Percentiles rank a stretch among this genome's conserved stretches.
These are phyloP conservation scores for Ethmia dodecea DNA, from an alignment of 2,888 invertebrate species.

Conservation along the genomic window DNA sequence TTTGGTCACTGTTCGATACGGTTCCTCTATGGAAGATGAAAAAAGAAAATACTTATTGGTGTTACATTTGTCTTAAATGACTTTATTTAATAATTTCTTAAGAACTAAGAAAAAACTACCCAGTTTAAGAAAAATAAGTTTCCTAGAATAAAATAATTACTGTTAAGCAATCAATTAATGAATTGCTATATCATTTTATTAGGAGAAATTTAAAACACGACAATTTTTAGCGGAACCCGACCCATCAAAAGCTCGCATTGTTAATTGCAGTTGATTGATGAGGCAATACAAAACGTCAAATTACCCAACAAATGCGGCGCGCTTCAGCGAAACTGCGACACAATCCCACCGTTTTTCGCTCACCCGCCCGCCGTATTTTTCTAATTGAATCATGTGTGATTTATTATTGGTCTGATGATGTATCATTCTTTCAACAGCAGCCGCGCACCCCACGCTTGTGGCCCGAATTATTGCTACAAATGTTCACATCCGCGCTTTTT, in stretches of 20 bases:
- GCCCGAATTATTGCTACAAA: slow-evolving; percentile 72
- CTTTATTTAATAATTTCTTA: too few relatives aligned
- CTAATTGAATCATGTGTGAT: slow-evolving; percentile 77
- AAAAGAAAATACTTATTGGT: too few relatives aligned
- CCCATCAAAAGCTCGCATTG: slow-evolving; percentile 25
- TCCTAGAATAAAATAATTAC: too few relatives aligned
- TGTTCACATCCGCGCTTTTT: slow-evolving; percentile 67
- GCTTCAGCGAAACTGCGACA: slow-evolving; percentile 46
- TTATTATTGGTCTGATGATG: slow-evolving; percentile 77
- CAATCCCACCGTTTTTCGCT: slow-evolving; percentile 52
- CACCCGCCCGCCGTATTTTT: slow-evolving; percentile 59
- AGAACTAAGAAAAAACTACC: too few relatives aligned
- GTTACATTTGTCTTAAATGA: too few relatives aligned
- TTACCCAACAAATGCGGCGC: slow-evolving; percentile 57
- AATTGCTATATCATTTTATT: too few relatives aligned
- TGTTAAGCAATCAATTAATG: too few relatives aligned
- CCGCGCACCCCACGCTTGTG: slow-evolving; percentile 62
- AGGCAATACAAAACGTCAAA: slow-evolving; percentile 66
- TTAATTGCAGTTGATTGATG: slow-evolving; percentile 69
- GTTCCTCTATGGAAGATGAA: too few relatives aligned
- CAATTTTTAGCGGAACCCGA: neutral
- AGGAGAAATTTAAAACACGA: too few relatives aligned
- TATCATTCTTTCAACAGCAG: slow-evolving; percentile 76
- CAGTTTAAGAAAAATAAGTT: too few relatives aligned
- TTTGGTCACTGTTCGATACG: too few relatives aligned